Percentiles rank a stretch among this genome's conserved stretches.
Conservation (phyloP, 2,888 invertebrate species). For the Fragum fragum region DNA sequence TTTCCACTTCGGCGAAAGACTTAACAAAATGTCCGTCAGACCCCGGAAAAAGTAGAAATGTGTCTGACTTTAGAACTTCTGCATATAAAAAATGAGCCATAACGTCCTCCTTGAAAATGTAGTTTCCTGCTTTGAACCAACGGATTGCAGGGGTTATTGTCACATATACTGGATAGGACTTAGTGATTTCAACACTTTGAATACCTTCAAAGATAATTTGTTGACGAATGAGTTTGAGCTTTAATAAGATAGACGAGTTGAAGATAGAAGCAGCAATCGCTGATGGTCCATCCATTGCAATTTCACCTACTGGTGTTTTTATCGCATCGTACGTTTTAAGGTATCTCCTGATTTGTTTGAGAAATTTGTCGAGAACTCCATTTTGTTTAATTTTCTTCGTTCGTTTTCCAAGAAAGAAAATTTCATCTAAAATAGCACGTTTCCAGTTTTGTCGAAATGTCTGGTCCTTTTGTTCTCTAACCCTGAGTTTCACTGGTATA, state of each 20-base stretch:
- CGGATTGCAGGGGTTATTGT: constrained; percentile 43
- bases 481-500: constrained; percentile 27
- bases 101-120: constrained; percentile 29
- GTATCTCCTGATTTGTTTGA: constrained; percentile 21
- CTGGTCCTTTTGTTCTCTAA: constrained; percentile 25
- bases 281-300: not conserved
- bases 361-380: constrained; percentile 46
- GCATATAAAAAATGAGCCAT: constrained; percentile 13
- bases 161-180: constrained; percentile 24
- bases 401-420: constrained; percentile 30
- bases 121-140: constrained; percentile 18
- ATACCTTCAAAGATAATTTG: constrained; percentile 7
- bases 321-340: not conserved
- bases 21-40: constrained; percentile 41
- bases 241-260: constrained; percentile 14
- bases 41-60: constrained; percentile 25
- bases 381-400: constrained; percentile 18
- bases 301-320: constrained; percentile 36
- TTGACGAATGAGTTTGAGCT: constrained; percentile 5
- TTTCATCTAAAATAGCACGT: constrained; percentile 18
- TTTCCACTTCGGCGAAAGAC: constrained; percentile 39
- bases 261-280: not conserved
- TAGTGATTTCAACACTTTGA: constrained; percentile 30
- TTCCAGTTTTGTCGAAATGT: constrained; percentile 36
- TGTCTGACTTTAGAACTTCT: constrained; percentile 29